A percentile compares a stretch with the other conserved stretches of the same genome.
Conservation (phyloP, 2,113 vertebrate species). For the Formicarius rufipectus region DNA sequence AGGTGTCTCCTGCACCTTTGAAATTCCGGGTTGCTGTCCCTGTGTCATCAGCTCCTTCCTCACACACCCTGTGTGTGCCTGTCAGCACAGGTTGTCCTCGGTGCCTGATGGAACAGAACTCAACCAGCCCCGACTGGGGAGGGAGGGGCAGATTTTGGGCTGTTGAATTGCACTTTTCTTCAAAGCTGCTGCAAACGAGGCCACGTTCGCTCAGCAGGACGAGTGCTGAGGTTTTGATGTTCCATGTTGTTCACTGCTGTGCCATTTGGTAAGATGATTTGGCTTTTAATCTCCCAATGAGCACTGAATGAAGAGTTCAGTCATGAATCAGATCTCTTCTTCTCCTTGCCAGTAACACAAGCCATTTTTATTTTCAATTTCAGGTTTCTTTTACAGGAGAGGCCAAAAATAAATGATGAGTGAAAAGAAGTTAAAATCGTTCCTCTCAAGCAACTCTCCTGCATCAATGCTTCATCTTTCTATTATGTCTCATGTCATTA, state of each 20-base stretch:
- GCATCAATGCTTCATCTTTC: conserved; percentile 12
- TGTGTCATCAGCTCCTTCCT: background rate
- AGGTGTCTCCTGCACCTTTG: background rate
- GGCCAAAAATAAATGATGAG: conserved; percentile 15
- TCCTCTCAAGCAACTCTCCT: background rate
- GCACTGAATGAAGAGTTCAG: background rate
- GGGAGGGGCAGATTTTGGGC: background rate
- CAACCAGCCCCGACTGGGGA: conserved; percentile 10
- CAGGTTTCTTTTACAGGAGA: background rate
- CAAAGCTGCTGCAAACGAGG: background rate
- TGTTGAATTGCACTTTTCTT: background rate
- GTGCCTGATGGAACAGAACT: background rate
- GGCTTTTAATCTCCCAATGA: conserved; percentile 3
- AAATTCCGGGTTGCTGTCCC: background rate
- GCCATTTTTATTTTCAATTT: conserved; percentile 29
- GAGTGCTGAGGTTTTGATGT: background rate
- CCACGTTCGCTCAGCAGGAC: background rate
- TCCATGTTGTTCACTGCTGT: background rate
- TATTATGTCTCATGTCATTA: background rate
- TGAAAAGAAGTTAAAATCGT: conserved; percentile 17
- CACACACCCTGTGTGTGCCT: background rate
- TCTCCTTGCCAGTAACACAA: background rate
- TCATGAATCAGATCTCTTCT: background rate
- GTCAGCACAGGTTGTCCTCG: no score
- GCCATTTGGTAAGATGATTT: background rate